Base-by-base conservation (phyloP, 1,140 invertebrate species). In the Penaeus vannamei region DNA sequence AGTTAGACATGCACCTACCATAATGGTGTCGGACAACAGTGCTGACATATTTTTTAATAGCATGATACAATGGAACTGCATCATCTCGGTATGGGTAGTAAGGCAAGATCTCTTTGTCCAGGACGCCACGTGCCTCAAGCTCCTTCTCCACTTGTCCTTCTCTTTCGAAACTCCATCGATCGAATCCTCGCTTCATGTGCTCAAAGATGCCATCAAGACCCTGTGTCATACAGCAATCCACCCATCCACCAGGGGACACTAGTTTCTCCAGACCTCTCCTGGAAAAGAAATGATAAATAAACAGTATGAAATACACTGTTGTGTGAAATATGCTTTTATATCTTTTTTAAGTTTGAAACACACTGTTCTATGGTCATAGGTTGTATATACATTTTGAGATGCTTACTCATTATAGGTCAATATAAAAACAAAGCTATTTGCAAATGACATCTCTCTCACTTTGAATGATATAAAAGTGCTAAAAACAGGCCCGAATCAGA, bases 61-160 rank as follows among this genome's bases (percentile, higher is more conserved):
- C 92, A 14, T 92, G 62, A 76, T 93, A 94, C 14, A 94, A 85
- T 0, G 92, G 84, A n/a, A 94, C 46, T 10, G 93, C 93, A 91
- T 94, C 94, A 91, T 94, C 93, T 85, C 94, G 91, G 92, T 94
- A 94, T 80, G 93, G 93, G 92, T 94, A 94, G 69, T 93, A 92
- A 1, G 94, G 93, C 22, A 94, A 90, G 61, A 93, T 90, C 32
- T 92, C 91, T 22, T 86, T 92, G 92, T 92, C 93, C 85, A 87
- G 66, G 23, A 93, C 92, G 29, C 91, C 92, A 90, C 93, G 86
- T 14, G 90, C 77, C 72, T 92, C 88, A 23, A 93, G 90, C 84
- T 93, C 92, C 59, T 92, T 92, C 36, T 92, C 91, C 64, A 92
- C 86, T 22, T 91, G 91, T 62, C 92, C 93, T 64, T 93, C 82